Conservation (phyloP, 2,888 invertebrate species). For the Orthosia gracilis region DNA sequence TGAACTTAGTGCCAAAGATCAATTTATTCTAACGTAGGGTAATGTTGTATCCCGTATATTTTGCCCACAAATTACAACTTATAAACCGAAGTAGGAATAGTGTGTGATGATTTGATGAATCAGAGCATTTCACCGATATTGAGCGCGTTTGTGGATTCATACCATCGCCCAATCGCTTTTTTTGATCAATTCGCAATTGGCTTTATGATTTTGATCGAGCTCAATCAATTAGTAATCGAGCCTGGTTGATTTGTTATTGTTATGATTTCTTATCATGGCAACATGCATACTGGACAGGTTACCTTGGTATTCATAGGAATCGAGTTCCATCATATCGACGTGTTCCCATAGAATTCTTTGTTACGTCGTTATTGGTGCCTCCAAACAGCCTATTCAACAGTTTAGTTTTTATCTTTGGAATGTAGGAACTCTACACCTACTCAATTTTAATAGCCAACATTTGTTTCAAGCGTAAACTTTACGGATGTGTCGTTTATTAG, state of each 20-base stretch:
- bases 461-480: no score
- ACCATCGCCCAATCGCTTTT: neutral
- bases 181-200: no score
- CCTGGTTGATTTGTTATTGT: no score
- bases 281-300: neutral
- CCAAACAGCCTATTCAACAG: neutral
- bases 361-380: neutral
- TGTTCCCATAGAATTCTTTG: neutral
- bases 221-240: neutral
- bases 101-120: slow-evolving; percentile 40
- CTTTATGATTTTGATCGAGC: neutral
- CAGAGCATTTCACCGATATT: slow-evolving; percentile 22
- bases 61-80: slow-evolving; percentile 38
- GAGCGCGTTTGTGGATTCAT: neutral
- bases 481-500: neutral
- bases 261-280: no score
- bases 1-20: no score
- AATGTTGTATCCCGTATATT: slow-evolving; percentile 26
- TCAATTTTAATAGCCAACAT: neutral
- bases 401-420: neutral
- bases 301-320: neutral
- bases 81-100: slow-evolving; percentile 38
- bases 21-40: neutral
- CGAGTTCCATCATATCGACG: neutral
- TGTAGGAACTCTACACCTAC: neutral